phyloP scores from a whole-genome alignment of 2,113 vertebrate genomes.

The Scopus umbretta region DNA sequence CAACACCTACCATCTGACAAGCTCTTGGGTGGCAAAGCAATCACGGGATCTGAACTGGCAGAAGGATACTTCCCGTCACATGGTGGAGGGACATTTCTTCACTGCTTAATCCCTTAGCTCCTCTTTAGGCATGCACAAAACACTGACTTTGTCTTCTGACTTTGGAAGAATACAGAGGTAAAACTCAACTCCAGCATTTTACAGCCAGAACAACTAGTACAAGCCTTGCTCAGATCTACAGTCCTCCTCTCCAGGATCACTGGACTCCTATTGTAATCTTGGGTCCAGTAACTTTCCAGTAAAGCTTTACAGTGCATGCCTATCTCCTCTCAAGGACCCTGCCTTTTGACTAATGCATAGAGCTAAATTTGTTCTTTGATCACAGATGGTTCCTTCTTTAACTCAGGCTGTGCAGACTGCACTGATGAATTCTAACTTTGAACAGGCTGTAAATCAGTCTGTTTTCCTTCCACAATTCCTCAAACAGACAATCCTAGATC shows the following conservation, averaged over 20 bases:
- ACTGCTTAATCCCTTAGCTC: not conserved
- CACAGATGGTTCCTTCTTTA: not conserved
- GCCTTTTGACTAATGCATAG: not conserved
- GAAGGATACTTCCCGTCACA: not conserved
- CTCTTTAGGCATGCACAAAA: conserved; percentile 18
- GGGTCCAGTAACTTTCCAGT: not conserved
- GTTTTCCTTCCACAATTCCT: not conserved
- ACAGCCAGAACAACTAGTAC: not conserved
- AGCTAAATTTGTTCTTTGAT: not conserved
- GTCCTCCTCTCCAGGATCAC: not conserved
- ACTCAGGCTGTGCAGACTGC: not conserved
- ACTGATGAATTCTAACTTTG: not conserved
- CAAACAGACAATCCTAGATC: not conserved
- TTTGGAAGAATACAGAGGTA: not conserved
- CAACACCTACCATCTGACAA: conserved; percentile 24
- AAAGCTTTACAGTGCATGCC: not conserved
- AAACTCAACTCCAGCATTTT: not conserved
- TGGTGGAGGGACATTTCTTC: not conserved
- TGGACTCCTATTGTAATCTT: not conserved
- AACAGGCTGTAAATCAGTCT: not conserved
- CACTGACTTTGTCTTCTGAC: conserved; percentile 32
- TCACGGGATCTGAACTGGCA: conserved; percentile 17
- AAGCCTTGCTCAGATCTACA: not conserved
- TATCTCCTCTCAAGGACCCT: not conserved
- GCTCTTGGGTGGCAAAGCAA: conserved; percentile 17